Conservation (phyloP, 2,888 invertebrate genomes). For the Gasteruption jaculator region DNA sequence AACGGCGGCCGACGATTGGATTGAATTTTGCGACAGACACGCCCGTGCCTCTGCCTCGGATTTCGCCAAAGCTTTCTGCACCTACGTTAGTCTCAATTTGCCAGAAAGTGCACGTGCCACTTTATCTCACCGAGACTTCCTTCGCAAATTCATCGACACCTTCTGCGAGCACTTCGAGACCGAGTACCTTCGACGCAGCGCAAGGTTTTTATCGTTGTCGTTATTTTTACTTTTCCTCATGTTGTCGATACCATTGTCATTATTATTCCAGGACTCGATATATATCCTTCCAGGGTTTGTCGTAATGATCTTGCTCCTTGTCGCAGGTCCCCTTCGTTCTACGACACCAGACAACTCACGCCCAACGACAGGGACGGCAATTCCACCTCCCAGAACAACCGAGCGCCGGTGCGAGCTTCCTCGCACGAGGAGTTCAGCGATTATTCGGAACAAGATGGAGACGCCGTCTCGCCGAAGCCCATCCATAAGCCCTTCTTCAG, state of each 20-base stretch:
- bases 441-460: constrained; percentile 64
- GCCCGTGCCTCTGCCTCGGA: constrained; percentile 80
- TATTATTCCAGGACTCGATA: constrained; percentile 4
- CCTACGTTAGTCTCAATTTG: constrained; percentile 68
- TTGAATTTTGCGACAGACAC: constrained; percentile 83
- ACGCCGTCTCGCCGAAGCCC: constrained; percentile 74
- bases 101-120: constrained; percentile 64
- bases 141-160: constrained; percentile 77
- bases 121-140: constrained; percentile 72
- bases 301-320: constrained; percentile 7
- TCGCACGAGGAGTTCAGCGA: constrained; percentile 58
- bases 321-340: constrained; percentile 39
- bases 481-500: constrained; percentile 81
- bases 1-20: constrained; percentile 68
- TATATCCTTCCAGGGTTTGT: no score
- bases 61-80: constrained; percentile 82
- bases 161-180: constrained; percentile 83
- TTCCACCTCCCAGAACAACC: constrained; percentile 38
- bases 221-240: constrained; percentile 4
- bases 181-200: constrained; percentile 62
- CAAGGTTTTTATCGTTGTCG: constrained; percentile 38
- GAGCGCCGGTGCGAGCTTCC: constrained; percentile 37
- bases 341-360: constrained; percentile 32
- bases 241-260: neutral
- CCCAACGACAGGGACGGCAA: constrained; percentile 34